Conservation (phyloP, 2,113 vertebrate genomes). For the Motacilla alba region DNA sequence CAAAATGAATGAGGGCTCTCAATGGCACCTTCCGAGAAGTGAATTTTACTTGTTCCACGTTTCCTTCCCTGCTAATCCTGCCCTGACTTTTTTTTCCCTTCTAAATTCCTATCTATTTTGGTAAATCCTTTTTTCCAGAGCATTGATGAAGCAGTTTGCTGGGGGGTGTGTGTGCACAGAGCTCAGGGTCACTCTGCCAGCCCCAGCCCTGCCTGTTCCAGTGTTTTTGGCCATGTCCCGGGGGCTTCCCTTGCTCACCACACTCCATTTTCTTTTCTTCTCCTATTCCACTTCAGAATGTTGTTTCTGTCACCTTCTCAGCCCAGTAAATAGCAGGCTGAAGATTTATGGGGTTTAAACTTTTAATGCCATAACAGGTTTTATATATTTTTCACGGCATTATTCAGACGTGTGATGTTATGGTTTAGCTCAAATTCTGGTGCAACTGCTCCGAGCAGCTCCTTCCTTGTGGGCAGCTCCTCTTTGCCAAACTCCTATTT, state of each 20-base stretch:
- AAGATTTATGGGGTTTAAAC: constrained; percentile 40
- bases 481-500: constrained; percentile 31
- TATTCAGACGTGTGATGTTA: constrained; percentile 49
- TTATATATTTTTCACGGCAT: not conserved
- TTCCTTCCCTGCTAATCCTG: too few relatives aligned
- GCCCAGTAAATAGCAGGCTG: not conserved
- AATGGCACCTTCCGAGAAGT: fast-evolving
- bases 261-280: not conserved
- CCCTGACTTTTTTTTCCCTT: not conserved
- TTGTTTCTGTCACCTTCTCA: constrained; percentile 62
- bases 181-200: not conserved
- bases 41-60: fast-evolving
- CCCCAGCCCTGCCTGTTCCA: not conserved
- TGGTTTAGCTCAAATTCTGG: constrained; percentile 30
- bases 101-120: not conserved
- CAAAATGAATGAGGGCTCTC: not conserved
- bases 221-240: not conserved
- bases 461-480: constrained; percentile 15
- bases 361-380: not conserved
- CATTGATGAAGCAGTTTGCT: not conserved
- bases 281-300: constrained; percentile 32
- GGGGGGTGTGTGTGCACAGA: not conserved
- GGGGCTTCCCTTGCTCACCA: not conserved
- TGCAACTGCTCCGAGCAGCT: not conserved
- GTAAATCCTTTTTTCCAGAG: not conserved